phyloP scores from a whole-genome alignment of 2,797 vertebrate species.

The Onychomys arenicola region DNA sequence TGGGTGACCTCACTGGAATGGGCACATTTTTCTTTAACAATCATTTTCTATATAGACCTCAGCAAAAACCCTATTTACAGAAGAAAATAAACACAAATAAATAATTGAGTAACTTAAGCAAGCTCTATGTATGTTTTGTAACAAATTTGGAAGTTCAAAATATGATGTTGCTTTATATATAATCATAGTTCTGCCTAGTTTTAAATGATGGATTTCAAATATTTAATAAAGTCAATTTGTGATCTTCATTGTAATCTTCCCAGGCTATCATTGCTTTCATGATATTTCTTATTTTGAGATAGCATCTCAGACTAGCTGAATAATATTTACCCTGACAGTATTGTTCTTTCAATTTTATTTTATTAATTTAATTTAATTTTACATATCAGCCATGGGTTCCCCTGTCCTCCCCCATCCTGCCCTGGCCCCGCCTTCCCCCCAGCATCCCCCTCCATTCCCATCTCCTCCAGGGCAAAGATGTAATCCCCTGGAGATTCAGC shows the following conservation, averaged over 20 bases:
- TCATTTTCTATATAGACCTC: slow-evolving; percentile 3
- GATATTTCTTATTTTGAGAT: slow-evolving; percentile 56
- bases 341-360: slow-evolving; percentile 8
- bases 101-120: neutral
- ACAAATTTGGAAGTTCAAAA: slow-evolving; percentile 2
- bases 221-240: slow-evolving; percentile 10
- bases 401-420: too few relatives aligned
- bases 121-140: neutral
- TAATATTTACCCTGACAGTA: neutral
- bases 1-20: neutral
- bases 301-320: neutral
- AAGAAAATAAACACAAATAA: neutral
- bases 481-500: too few relatives aligned
- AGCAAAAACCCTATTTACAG: neutral
- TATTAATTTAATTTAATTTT: too few relatives aligned
- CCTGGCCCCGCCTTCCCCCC: too few relatives aligned
- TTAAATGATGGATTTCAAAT: slow-evolving; percentile 2
- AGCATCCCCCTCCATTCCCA: too few relatives aligned
- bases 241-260: slow-evolving; percentile 17
- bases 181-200: neutral
- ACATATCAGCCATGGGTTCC: too few relatives aligned
- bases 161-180: slow-evolving; percentile 32
- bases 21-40: neutral
- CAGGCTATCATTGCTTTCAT: neutral
- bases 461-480: too few relatives aligned